Evolutionary conservation across 64 coral and sea anemone genomes (phyloP), one percentile per base, ranked within the genome.

Genomic region (Montipora capricornis): DNA sequence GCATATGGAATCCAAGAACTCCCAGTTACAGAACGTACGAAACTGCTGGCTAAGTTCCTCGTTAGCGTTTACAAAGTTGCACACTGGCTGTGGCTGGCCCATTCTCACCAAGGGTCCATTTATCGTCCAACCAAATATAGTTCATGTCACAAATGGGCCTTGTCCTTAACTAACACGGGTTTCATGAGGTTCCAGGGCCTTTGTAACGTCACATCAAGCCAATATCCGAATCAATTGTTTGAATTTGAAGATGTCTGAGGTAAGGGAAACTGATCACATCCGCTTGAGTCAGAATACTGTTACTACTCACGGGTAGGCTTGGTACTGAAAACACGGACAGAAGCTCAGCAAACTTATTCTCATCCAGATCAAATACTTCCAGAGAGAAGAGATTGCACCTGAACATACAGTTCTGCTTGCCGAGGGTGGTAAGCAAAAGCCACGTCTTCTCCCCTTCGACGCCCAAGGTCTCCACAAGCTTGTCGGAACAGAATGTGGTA

Each of bases 1-100:
- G 47, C 78, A 80, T 8, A 24, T 22, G 44, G 74, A 68, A 20
- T 93, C 91, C 19, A 61, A 76, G 71, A 94, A 89, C 44, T 94
- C 80, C 78, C 12, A 71, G 80, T 89, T 53, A 73, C 93, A 89
- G 87, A 77, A 94, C 1, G 16, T 37, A 19, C 59, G 16, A 67
- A 94, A 94, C 57, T 89, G 93, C 24, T 73, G 19, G 17, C 47
- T 67, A 10, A 94, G 79, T 14, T 94, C 11, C 0, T n/a, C 5
- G 19, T 94, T 50, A 52, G 81, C 47, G 17, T 8, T 8, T 58
- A 87, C 79, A 16, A 87, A 12, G 82, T 93, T 93, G 44, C 44
- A 87, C 47, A 60, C 46, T 44, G 87, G 66, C 74, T 37, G 45
- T n/a, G 24, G n/a, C 14, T 49, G 13, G 9, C 49, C 10, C 88